phyloP scores from a whole-genome alignment of 1,140 invertebrate species.

The Drosophila virilis region DNA sequence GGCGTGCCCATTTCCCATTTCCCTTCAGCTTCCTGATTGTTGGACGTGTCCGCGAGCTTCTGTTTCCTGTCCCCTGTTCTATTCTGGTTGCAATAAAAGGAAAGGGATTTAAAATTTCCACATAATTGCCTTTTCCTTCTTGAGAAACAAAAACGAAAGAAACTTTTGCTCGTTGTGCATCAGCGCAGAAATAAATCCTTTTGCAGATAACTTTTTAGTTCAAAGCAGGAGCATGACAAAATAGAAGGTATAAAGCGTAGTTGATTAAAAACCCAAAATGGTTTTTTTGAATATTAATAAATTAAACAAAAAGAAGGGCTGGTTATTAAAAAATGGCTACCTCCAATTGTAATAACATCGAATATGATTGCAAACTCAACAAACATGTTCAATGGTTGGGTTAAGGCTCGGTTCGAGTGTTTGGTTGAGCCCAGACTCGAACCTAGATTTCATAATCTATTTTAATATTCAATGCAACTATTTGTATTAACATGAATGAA shows the following conservation, averaged over 20 bases:
- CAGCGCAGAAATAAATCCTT: slow-evolving; percentile 2
- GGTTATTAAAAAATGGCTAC: too few species aligned
- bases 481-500: too few species aligned
- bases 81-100: slow-evolving; percentile 10
- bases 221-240: background rate
- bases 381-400: too few species aligned
- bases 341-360: too few species aligned
- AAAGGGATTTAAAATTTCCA: slow-evolving; percentile 21
- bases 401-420: too few species aligned
- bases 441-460: too few species aligned
- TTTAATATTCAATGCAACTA: too few species aligned
- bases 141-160: slow-evolving; percentile 7
- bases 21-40: slow-evolving; percentile 19
- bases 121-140: slow-evolving; percentile 30
- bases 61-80: background rate
- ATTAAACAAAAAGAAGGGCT: too few species aligned
- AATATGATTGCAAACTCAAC: too few species aligned
- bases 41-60: slow-evolving; percentile 5
- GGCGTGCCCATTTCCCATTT: slow-evolving; percentile 1
- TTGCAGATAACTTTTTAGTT: background rate
- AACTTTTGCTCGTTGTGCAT: slow-evolving; percentile 1
- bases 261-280: too few species aligned
- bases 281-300: too few species aligned
- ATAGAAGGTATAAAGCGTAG: background rate
- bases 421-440: too few species aligned